A percentile compares a stretch with the other conserved stretches of the same genome.
These are phyloP conservation scores for Mya arenaria DNA, from an alignment of 1,140 invertebrate genomes.

Conservation along the genomic window DNA sequence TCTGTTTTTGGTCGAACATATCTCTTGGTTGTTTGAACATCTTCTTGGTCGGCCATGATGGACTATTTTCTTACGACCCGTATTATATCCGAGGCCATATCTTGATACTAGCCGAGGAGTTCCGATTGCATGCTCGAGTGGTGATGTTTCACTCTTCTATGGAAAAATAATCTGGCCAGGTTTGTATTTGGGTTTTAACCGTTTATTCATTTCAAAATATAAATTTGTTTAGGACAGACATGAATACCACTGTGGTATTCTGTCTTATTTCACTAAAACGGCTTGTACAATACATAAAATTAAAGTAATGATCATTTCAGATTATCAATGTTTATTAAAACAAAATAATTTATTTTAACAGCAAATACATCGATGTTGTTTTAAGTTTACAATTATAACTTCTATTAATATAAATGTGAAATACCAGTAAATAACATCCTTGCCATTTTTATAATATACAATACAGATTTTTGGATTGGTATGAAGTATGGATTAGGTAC, in stretches of 20 bases:
- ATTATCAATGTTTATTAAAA: background rate
- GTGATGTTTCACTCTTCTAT: slow-evolving; percentile 10
- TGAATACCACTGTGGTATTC: no score
- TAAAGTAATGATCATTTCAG: background rate
- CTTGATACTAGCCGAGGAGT: background rate
- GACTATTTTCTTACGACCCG: background rate
- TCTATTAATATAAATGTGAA: background rate
- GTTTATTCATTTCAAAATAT: no score
- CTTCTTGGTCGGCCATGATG: background rate
- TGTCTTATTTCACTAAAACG: no score
- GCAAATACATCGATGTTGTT: background rate
- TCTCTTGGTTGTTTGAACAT: background rate
- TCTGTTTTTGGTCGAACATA: background rate
- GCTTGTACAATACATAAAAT: no score
- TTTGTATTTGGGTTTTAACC: no score
- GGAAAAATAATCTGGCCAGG: no score
- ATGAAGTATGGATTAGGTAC: background rate
- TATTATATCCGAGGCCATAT: background rate
- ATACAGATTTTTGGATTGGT: no score
- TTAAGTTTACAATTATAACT: background rate
- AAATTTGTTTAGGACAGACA: no score
- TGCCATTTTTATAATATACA: no score
- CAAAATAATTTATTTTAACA: background rate
- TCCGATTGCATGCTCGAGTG: background rate
- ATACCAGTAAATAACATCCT: no score